Evolutionary conservation across 2,113 vertebrate genomes (phyloP), one percentile per base, ranked within the genome.

Genomic region (Tor tambroides): DNA sequence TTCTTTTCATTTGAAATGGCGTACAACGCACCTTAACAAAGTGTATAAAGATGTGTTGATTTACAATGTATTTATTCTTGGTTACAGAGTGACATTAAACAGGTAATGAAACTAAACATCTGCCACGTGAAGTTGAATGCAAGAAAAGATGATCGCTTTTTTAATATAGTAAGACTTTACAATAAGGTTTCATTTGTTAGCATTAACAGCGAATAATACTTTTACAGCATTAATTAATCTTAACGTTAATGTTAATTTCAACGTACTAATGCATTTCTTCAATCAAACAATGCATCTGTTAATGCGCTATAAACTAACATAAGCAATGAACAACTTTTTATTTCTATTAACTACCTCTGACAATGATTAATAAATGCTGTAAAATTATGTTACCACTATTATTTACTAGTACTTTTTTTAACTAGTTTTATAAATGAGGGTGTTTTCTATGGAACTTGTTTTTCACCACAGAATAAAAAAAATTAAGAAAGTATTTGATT

Each of bases 11-110:
- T 46, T 82, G 32, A 63, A 69, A 67, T 59, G 19, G 51, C 32
- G 35, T 86, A 30, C 17, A 26, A 86, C 51, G 85, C 81, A 80
- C 85, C 80, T 86, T 89, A 86, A 86, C 86, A 84, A 74, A 80
- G 46, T 65, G 74, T 59, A 77, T 72, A 71, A 51, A 83, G 61
- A 80, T 35, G 28, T 85, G 2, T 65, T 28, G 59, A 65, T 28
- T 38, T 71, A 46, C 41, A 19, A 21, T 35, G 26, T 86, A 88
- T 88, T 88, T 88, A 88, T 86, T 86, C 80, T 72, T 43, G 43
- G 46, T 82, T 82, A 86, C 72, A 76, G 46, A 82, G 38, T 54
- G 23, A 41, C 74, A 88, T 83, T 88, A 83, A 79, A 88, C 61
- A 12, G 46, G 51, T 85, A 35, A 28, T 85, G 65, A 80, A 69